Evolutionary conservation across 2,888 invertebrate genomes (phyloP), one percentile per base, ranked within the genome.

Genomic region (Lasius platythorax): DNA sequence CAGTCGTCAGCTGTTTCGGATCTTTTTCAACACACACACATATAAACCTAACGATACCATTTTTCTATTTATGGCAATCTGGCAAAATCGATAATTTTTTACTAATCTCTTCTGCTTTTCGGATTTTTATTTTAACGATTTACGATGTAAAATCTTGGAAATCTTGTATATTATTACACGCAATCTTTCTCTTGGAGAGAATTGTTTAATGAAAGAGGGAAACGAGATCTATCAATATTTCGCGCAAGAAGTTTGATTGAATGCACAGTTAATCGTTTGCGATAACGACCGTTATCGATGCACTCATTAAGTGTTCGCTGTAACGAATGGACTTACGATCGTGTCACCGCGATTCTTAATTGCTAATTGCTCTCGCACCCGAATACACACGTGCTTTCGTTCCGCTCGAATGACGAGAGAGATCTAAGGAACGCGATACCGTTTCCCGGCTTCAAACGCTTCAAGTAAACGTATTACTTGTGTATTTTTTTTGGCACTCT

Each of bases 281-380:
- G 75, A 33, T 74, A 74, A 74, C 9, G 15, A 75, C 2, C 15
- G 18, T 30, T 75, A 33, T 75, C 63, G 46, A 33, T 33, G 23
- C 46, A 23, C 9, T 75, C 64, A 46, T 64, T 61, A 64, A 11
- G 11, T 6, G 23, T 50, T 75, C 50, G 46, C 4, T 23, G 50
- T 46, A 64, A 75, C 84, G 87, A 84, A 90, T 88, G 87, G 85
- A 91, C 91, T 92, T 93, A 93, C 91, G 93, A 93, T 91, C 92
- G 87, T 92, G 92, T 93, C 92, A 91, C 89, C 87, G 86, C 64
- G 81, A 84, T 87, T 87, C 89, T 93, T 92, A 93, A 93, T 93
- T 93, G 90, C 93, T 93, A 92, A 93, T 93, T 93, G 93, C 92
- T 92, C 90, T 91, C 88, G 88, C 89, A 90, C 89, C 89, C 83